Percentiles rank a stretch among this genome's conserved stretches.
phyloP scores from a whole-genome alignment of 2,113 vertebrate species.

The Semicossyphus pulcher region DNA sequence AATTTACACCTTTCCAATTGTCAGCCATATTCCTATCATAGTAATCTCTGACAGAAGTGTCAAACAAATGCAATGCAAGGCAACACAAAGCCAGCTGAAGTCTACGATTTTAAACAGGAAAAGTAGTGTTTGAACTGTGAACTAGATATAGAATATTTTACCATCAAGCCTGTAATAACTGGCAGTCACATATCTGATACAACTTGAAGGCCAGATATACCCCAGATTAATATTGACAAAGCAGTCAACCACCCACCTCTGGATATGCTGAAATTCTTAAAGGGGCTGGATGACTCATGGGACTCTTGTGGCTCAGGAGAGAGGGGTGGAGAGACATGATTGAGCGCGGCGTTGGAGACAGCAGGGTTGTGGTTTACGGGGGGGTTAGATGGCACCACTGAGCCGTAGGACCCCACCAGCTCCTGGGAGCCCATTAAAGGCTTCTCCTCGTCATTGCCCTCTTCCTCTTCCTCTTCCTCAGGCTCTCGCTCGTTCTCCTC shows the following conservation, averaged over 20 bases:
- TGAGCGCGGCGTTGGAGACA: conserved; percentile 10
- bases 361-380: not conserved
- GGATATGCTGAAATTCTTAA: conserved; percentile 68
- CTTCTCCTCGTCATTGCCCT: conserved; percentile 67
- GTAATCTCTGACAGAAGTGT: too few species aligned
- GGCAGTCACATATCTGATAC: too few species aligned
- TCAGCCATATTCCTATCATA: too few species aligned
- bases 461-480: conserved; percentile 37
- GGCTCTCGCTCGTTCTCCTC: conserved; percentile 8
- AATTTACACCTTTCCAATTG: too few species aligned
- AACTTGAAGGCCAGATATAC: too few species aligned
- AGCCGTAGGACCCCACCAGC: conserved; percentile 75
- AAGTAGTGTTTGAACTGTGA: too few species aligned
- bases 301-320: conserved; percentile 38
- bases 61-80: too few species aligned
- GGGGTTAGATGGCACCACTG: conserved; percentile 42
- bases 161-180: too few species aligned
- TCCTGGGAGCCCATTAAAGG: conserved; percentile 76
- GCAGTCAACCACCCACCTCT: conserved; percentile 64
- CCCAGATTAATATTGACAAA: not conserved
- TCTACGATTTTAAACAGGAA: too few species aligned
- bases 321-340: conserved; percentile 22
- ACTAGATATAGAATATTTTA: too few species aligned
- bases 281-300: conserved; percentile 21
- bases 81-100: too few species aligned